Evolutionary conservation across 2,113 vertebrate genomes (phyloP), one percentile per base, ranked within the genome.

Genomic region (Chloroceryle aenea): DNA sequence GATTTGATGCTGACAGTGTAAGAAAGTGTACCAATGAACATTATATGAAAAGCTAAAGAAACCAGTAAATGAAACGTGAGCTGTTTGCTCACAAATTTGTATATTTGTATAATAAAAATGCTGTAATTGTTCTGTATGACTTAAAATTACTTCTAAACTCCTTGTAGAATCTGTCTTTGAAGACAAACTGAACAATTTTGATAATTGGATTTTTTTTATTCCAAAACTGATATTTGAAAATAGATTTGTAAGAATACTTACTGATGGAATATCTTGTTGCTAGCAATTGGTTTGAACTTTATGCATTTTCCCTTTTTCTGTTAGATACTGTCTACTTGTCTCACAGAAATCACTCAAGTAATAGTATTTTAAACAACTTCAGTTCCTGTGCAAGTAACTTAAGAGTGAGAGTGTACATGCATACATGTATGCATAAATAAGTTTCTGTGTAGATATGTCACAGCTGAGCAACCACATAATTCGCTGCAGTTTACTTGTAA

Each of bases 381-480:
- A 48, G 48, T 48, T 62, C 48, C 25, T 73, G 7, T 88, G 43
- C 23, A 53, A 71, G 13, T 66, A 45, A 12, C 22, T 34, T 11
- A 18, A 18, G 34, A 45, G 45, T 18, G 45, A 45, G 0, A 5
- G 5, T 55, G 6, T 25, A 59, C 50, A 52, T 32, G 42, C 7
- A 14, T 27, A 17, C 0, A 10, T 45, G 29, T 17, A 18, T 17
- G 10, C n/a, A 30, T 6, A 66, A 69, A 64, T 1, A 4, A 13
- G 6, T 68, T 63, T 90, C 32, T 56, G 6, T 32, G 34, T 40
- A 32, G 21, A 16, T 81, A 50, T 73, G 16, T 5, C 5, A 29
- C 45, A 38, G 7, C 12, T 56, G 64, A 15, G 17, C 9, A 90
- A 64, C 12, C 12, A 20, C n/a, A 34, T 20, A 45, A 45, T 2